Base-by-base conservation (phyloP, 2,888 invertebrate species). In the Calameuta idolon region DNA sequence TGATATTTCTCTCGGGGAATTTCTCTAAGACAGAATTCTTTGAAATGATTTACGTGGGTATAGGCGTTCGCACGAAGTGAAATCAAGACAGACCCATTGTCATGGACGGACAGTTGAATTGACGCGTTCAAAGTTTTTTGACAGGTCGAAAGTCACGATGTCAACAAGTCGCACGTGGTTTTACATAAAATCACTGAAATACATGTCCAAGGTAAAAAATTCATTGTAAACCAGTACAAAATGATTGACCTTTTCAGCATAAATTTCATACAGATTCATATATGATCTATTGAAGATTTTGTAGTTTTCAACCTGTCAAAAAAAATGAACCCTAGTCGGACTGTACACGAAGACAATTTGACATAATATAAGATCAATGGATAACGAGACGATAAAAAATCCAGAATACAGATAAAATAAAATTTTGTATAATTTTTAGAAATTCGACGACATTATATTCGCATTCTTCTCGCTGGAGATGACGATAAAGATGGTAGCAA, bases 371-470 rank as follows among this genome's bases (percentile, higher is more conserved):
- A 5, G 55, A 55, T 9, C 5, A 9, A 23, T 23, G 2, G 55
- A 23, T 55, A 9, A 23, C 0, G 1, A 23, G 23, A 23, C 9
- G 4, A 55, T 55, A 0, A 23, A 55, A 55, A 55, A 0, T 12
- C 55, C 55, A 55, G 23, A 23, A 23, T 5, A 40, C 0, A 1
- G 15, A 40, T 40, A 5, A 40, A 40, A 40, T 4, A 0, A 0
- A 35, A 71, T 69, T n/a, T 34, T 76, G n/a, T 77, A 82, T 81
- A 87, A 77, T 80, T 92, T 92, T 4, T 94, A 98, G 96, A 96
- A 97, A 91, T 98, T 99, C 92, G 99, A 99, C 92, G 98, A 99
- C 92, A 96, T 98, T 90, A 99, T 99, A 92, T 99, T 99, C 93
- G 97, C 96, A 84, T 99, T 99, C 94, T 99, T 99, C 93, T 95